A percentile compares a stretch with the other conserved stretches of the same genome.
These are phyloP conservation scores for Brachyptera risi DNA, from an alignment of 2,888 invertebrate genomes.

Conservation along the genomic window DNA sequence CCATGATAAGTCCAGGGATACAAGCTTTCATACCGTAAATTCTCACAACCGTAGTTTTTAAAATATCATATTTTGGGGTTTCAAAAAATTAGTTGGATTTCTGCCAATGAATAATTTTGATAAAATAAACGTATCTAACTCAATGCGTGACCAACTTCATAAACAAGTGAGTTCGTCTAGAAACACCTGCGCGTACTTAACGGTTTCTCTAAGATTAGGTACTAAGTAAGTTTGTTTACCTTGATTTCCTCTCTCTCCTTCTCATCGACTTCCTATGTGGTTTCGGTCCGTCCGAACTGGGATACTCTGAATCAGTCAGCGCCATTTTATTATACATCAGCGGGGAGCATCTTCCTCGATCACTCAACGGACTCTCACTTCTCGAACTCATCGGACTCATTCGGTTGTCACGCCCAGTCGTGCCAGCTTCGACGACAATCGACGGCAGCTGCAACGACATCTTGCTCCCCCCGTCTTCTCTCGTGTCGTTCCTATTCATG, in stretches of 20 bases:
- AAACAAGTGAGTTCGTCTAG: no score
- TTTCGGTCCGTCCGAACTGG: slow-evolving; percentile 63
- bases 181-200: no score
- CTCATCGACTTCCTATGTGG: slow-evolving; percentile 59
- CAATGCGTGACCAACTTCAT: no score
- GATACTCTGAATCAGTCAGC: slow-evolving; percentile 76
- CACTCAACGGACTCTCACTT: slow-evolving; percentile 74
- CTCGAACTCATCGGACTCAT: slow-evolving; percentile 70
- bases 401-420: neutral
- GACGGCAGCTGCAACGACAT: slow-evolving; percentile 53
- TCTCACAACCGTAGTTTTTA: no score
- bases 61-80: no score
- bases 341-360: slow-evolving; percentile 59
- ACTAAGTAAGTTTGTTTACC: no score
- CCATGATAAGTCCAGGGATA: no score
- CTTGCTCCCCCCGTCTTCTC: slow-evolving; percentile 9
- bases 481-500: slow-evolving; percentile 3
- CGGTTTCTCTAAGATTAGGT: no score
- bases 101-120: no score
- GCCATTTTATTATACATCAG: slow-evolving; percentile 64
- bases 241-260: slow-evolving; percentile 44
- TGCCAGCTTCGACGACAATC: slow-evolving; percentile 54
- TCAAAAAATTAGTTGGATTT: no score
- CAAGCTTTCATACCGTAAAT: no score
- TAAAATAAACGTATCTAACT: no score